These are phyloP conservation scores for Branchinecta sandiegonensis DNA, from an alignment of 2,888 invertebrate genomes.

Conservation along the genomic window DNA sequence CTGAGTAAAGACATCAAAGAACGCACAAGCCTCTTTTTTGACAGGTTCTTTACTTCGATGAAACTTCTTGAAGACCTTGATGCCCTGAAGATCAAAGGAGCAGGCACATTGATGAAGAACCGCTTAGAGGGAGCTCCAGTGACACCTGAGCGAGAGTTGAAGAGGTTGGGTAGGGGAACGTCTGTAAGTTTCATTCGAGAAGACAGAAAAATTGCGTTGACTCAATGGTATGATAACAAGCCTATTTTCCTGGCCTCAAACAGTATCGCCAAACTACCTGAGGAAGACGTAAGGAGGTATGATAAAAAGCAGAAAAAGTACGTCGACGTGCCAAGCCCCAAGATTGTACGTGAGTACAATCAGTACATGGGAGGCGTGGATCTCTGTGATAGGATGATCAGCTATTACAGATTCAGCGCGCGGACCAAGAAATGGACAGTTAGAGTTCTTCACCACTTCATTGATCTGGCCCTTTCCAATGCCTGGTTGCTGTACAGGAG, in stretches of 20 bases:
- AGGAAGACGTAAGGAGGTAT: conserved; percentile 13
- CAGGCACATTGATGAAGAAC: conserved; percentile 22
- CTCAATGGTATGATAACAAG: conserved; percentile 25
- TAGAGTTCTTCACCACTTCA: conserved; percentile 24
- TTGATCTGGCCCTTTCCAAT: conserved; percentile 24
- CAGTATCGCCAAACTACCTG: conserved; percentile 15
- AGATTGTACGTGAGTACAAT: conserved; percentile 24
- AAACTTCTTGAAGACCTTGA: conserved; percentile 16
- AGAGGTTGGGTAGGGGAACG: conserved; percentile 18
- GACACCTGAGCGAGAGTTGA: conserved; percentile 17
- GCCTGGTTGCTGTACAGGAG: conserved; percentile 24
- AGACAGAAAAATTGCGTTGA: conserved; percentile 20
- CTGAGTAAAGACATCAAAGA: conserved; percentile 21
- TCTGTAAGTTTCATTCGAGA: conserved; percentile 10
- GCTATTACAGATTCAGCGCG: conserved; percentile 19
- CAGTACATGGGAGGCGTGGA: conserved; percentile 25
- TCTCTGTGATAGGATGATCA: conserved; percentile 24
- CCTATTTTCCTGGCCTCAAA: conserved; percentile 22
- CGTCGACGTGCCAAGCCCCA: conserved; percentile 24
- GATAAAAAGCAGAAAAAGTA: conserved; percentile 22
- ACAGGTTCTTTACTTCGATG: conserved; percentile 23
- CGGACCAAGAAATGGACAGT: conserved; percentile 25
- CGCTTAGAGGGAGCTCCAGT: conserved; percentile 16
- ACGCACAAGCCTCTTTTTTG: conserved; percentile 20
- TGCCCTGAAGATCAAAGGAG: conserved; percentile 19